A percentile compares a stretch with the other conserved stretches of the same genome.
Conservation (phyloP, 2,888 invertebrate genomes). For the Drosophila stalkeri region DNA sequence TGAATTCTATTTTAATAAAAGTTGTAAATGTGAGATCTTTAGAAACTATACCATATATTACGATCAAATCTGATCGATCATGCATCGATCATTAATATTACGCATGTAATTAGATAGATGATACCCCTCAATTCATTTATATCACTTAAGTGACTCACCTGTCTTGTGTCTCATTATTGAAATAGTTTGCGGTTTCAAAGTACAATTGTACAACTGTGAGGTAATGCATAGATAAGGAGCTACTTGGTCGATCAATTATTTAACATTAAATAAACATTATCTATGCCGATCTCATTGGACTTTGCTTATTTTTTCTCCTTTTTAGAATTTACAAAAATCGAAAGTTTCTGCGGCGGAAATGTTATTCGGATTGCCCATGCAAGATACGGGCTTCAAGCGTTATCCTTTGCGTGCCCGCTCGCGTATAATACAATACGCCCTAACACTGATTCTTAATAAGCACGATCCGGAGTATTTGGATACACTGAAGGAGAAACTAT, state of each 20-base stretch:
- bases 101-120: background rate
- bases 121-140: background rate
- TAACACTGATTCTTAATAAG: conserved; percentile 93
- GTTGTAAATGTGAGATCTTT: background rate
- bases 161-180: conserved; percentile 1
- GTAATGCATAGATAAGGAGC: conserved; percentile 31
- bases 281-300: conserved; percentile 16
- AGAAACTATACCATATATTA: background rate
- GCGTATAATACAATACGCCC: conserved; percentile 94
- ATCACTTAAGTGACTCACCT: conserved; percentile 22
- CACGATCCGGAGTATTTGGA: conserved; percentile 92
- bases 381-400: conserved; percentile 95
- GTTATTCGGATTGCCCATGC: conserved; percentile 95
- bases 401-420: conserved; percentile 94
- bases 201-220: conserved; percentile 1
- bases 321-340: conserved; percentile 92
- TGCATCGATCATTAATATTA: conserved; percentile 3
- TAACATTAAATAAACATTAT: conserved; percentile 8
- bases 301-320: conserved; percentile 6
- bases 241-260: conserved; percentile 7
- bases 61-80: background rate
- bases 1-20: background rate
- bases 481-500: conserved; percentile 90
- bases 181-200: conserved; percentile 3
- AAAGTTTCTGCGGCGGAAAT: conserved; percentile 95